phyloP scores from a whole-genome alignment of 2,113 vertebrate genomes.

The Rynchops niger region DNA sequence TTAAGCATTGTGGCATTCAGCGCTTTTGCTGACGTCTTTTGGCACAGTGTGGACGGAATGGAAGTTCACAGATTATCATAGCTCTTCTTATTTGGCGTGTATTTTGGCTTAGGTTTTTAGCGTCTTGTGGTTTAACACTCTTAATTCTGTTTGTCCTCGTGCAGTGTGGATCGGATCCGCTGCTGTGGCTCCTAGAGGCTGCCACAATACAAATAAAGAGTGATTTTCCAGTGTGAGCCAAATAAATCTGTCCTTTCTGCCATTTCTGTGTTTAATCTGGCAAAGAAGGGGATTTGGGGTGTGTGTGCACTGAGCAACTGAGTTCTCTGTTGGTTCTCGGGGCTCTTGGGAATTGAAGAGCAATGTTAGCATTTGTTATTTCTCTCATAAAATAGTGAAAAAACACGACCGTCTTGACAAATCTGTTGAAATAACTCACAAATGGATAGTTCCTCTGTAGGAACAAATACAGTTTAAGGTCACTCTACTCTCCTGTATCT shows the following conservation, averaged over 20 bases:
- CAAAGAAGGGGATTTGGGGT: background rate
- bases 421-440: background rate
- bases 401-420: background rate
- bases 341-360: background rate
- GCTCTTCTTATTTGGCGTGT: background rate
- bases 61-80: background rate
- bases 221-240: background rate
- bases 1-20: accelerated
- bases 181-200: background rate
- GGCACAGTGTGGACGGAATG: background rate
- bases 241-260: background rate
- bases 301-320: background rate
- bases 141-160: background rate
- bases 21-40: background rate
- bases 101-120: background rate
- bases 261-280: background rate
- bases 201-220: background rate
- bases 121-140: background rate
- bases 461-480: background rate
- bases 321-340: background rate
- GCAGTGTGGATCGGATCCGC: background rate
- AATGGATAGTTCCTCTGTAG: background rate
- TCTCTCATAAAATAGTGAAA: background rate
- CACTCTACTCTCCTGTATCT: background rate
- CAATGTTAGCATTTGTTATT: background rate